Percentiles rank a stretch among this genome's conserved stretches.
Evolutionary conservation across 2,113 vertebrate species (phyloP).

Genomic region (Thinocorus orbignyianus): DNA sequence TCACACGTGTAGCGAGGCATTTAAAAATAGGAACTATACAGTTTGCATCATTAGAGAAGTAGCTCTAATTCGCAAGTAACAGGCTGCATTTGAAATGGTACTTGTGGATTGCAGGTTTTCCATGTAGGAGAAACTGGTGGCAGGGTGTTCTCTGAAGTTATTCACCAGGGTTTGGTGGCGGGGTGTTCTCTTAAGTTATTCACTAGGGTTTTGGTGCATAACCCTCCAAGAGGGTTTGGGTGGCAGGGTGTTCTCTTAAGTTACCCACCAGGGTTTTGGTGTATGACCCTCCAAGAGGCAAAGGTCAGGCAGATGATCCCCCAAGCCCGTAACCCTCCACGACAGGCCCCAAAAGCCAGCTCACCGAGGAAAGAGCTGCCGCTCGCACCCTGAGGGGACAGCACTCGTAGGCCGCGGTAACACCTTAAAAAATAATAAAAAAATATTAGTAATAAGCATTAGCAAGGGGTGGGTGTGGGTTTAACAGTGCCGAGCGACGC

Average conservation of each 20-base stretch:
- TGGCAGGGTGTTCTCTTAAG: no score
- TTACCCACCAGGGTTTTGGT: no score
- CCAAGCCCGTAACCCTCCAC: neutral
- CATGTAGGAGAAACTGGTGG: fast-evolving
- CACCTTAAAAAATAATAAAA: neutral
- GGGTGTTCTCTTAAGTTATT: no score
- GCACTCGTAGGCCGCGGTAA: fast-evolving
- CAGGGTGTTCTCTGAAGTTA: neutral
- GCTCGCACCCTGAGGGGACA: neutral
- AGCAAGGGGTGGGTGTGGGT: no score
- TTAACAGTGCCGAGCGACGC: neutral
- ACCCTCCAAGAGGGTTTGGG: no score
- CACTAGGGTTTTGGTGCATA: neutral
- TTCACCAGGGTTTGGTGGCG: no score
- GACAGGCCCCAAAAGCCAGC: neutral
- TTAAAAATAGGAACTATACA: neutral
- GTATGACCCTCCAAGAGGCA: neutral
- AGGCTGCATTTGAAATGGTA: neutral
- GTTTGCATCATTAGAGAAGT: neutral
- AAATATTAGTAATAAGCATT: neutral
- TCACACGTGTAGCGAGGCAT: neutral
- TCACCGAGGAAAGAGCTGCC: neutral
- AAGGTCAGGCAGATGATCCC: neutral
- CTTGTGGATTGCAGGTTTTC: neutral
- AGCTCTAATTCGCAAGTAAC: neutral